Base-by-base conservation (phyloP, 2,113 vertebrate genomes). In the Sylvicapra grimmia region DNA sequence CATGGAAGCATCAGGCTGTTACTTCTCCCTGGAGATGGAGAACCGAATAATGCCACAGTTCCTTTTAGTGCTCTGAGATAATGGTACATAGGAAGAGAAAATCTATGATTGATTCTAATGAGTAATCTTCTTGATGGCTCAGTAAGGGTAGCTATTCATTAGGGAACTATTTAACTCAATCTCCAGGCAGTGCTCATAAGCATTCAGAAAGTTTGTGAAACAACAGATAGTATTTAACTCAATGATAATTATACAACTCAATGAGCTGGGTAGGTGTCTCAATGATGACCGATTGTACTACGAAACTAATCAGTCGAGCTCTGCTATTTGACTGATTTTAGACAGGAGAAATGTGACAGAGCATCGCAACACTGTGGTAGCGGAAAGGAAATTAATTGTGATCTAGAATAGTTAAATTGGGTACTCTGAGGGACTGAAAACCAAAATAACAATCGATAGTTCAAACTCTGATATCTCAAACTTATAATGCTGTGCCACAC, bases 151-250 rank as follows among this genome's bases (percentile, higher is more conserved):
- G 25, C 23, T 96, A 23, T 95, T 90, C 58, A 89, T 58, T 91
- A 90, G 68, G 86, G 54, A 58, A 23, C 65, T 89, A 15, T 93
- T 97, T 89, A 95, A 93, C 56, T 86, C 68, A 86, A 3, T 88
- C 61, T 85, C n/a, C 31, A 68, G 44, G 61, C 68, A 58, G 79
- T 89, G 61, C 31, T 47, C 61, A 59, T 59, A 95, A 90, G 47
- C 36, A n/a, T 82, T 96, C 84, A 95, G 75, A 56, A 95, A 96
- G 86, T 94, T 83, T 97, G 53, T 87, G 86, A 90, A 80, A 63
- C 56, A 97, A 87, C 25, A 65, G 40, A 72, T 51, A 84, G 82
- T 93, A 23, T 95, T 94, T 94, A 96, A 94, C 68, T 90, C 82
- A 51, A 65, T 75, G 61, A 77, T 86, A 88, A 93, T 80, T 23